Evolutionary conservation across 1,140 invertebrate genomes (phyloP), one percentile per base, ranked within the genome.

Genomic region (Phortica variegata): DNA sequence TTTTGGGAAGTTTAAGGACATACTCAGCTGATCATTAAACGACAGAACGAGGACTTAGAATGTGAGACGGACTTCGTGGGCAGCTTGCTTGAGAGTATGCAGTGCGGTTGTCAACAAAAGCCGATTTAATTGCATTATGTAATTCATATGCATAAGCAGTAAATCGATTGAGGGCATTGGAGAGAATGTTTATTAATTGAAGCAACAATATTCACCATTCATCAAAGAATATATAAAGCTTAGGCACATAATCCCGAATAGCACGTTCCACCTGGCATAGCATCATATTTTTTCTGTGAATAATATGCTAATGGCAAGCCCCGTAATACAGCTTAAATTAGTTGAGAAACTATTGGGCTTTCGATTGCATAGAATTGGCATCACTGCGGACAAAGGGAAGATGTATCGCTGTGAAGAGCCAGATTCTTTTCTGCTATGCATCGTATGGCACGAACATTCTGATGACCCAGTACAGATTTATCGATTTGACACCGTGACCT

Each of bases 261-360:
- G 32, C 12, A n/a, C 17, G 23, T 9, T 10, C 19, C 20, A 31
- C 6, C 29, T 31, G 8, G 6, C 10, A 23, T 13, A 12, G 32
- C 37, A 7, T 43, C 32, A n/a, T 40, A 33, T 45, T 54, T 29
- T 40, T 40, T 59, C 58, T n/a, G 34, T 63, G 0, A 65, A 60
- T 29, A 45, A 57, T 34, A 23, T 51, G 3, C 13, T 57, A 4
- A 19, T 49, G 10, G 23, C 39, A 9, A 54, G 51, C 8, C 54
- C 54, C 3, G 52, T 43, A 10, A 40, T 60, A 3, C 52, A 62
- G 19, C 32, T 43, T 13, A 58, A 59, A 17, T 29, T 60, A 69
- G 60, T 58, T 52, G 12, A 57, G 71, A 51, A 58, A 60, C 18
- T 76, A 18, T n/a, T 76, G 0, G 46, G 72, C 15, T 81, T 80